Evolutionary conservation across 2,113 vertebrate species (phyloP).

Genomic region (Maccullochella peelii): DNA sequence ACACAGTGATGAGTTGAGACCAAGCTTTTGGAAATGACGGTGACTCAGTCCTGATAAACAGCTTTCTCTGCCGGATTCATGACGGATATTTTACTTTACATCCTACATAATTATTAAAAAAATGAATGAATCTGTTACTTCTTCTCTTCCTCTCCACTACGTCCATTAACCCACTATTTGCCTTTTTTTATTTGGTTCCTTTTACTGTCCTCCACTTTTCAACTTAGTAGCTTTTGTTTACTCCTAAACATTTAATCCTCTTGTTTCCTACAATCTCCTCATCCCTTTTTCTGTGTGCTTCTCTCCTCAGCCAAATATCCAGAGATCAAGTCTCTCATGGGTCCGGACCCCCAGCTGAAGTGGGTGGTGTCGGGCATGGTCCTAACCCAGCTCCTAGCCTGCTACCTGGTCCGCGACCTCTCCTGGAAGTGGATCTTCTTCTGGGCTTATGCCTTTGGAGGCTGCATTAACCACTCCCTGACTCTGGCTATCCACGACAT

Average conservation of each 20-base stretch:
- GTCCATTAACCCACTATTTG: not conserved
- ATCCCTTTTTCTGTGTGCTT: slow-evolving; percentile 4
- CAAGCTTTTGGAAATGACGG: not conserved
- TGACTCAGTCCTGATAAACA: not conserved
- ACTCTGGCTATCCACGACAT: slow-evolving; percentile 98
- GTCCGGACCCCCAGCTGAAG: slow-evolving; percentile 92
- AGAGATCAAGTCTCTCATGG: slow-evolving; percentile 95
- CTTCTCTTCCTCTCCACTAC: not conserved
- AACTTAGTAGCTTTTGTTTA: not conserved
- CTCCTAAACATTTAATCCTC: not conserved
- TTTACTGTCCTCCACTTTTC: not conserved
- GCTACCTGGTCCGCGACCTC: slow-evolving; percentile 89
- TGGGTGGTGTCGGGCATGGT: slow-evolving; percentile 95
- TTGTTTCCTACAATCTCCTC: not conserved
- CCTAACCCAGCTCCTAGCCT: slow-evolving; percentile 89
- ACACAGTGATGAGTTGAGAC: not conserved
- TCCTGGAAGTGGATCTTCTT: slow-evolving; percentile 97
- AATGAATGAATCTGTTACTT: not conserved
- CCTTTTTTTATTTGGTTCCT: not conserved
- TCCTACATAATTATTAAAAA: not conserved
- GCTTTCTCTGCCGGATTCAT: not conserved
- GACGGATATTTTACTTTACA: not conserved
- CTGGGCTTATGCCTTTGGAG: slow-evolving; percentile 95
- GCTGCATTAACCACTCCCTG: slow-evolving; percentile 95
- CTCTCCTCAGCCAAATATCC: slow-evolving; percentile 92